phyloP scores from a whole-genome alignment of 2,888 invertebrate species.

The Strigamia transsilvanica region DNA sequence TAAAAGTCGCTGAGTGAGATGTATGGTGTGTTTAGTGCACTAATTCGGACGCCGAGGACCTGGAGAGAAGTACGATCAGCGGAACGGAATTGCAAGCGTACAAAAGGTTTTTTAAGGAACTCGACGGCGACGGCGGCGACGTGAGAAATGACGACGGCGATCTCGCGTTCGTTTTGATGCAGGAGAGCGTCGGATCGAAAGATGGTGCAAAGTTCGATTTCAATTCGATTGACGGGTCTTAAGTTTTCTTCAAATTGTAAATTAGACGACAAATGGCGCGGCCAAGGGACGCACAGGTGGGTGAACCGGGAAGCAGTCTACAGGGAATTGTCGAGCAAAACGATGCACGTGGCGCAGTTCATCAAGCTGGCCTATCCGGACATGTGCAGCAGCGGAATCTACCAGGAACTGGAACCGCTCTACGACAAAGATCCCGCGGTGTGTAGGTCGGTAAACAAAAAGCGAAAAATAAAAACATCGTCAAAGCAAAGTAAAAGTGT shows the following conservation, averaged over 20 bases:
- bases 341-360: constrained; percentile 73
- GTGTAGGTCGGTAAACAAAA: constrained; percentile 64
- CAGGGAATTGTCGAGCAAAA: constrained; percentile 61
- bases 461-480: no score
- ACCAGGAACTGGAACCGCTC: constrained; percentile 69
- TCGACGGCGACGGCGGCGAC: not conserved
- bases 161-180: not conserved
- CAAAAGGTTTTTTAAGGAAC: not conserved
- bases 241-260: not conserved
- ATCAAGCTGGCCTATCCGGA: constrained; percentile 81
- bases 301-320: constrained; percentile 61
- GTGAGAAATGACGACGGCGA: not conserved
- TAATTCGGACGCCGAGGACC: not conserved
- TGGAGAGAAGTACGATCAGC: not conserved
- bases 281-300: constrained; percentile 44
- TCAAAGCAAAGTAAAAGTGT: no score
- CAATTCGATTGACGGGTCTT: not conserved
- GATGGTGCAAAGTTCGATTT: not conserved
- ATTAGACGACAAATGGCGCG: not conserved
- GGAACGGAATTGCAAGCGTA: not conserved
- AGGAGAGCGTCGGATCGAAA: not conserved
- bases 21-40: not conserved
- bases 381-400: constrained; percentile 69
- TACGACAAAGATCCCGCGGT: constrained; percentile 69
- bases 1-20: no score